Evolutionary conservation across 1,140 invertebrate genomes (phyloP), one percentile per base, ranked within the genome.

Genomic region (Galleria mellonella): DNA sequence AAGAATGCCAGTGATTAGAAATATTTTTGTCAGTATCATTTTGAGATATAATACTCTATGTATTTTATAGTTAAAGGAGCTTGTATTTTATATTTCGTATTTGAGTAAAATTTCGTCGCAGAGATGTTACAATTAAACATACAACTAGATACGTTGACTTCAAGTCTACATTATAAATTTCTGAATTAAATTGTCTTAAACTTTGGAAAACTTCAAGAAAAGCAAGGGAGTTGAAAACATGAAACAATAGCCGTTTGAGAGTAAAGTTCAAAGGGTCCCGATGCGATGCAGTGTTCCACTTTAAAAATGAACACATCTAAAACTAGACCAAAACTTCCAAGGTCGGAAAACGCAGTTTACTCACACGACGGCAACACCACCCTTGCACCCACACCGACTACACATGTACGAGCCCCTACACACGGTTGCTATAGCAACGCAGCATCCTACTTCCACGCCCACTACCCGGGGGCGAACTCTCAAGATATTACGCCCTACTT

Each of bases 401-500:
- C 57, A 59, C 72, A 77, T 72, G 68, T 76, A 69, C 62, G 53
- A 51, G 63, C 62, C 76, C 79, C 76, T 74, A 76, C 67, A 76
- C 69, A 68, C 72, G 73, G 77, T 84, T 43, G 68, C 64, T 76
- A 84, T 78, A 57, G 71, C 68, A 68, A 84, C 81, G 67, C 77
- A 82, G 81, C 76, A 76, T 81, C 77, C 75, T 73, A 75, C 66
- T 74, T 83, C 78, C 79, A 78, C 81, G 74, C 77, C 81, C 77
- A 72, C 81, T 55, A 74, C 67, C 72, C 72, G 57, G 69, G 75
- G 78, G 72, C 75, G 73, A 77, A 76, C 75, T 79, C 78, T 83
- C 79, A 83, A 81, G 79, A 81, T 83, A 81, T 81, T 74, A 77
- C 79, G 76, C 81, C 77, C 81, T 76, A 78, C 72, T 77, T 78